phyloP scores from a whole-genome alignment of 2,888 invertebrate genomes.

The Gortyna flavago region DNA sequence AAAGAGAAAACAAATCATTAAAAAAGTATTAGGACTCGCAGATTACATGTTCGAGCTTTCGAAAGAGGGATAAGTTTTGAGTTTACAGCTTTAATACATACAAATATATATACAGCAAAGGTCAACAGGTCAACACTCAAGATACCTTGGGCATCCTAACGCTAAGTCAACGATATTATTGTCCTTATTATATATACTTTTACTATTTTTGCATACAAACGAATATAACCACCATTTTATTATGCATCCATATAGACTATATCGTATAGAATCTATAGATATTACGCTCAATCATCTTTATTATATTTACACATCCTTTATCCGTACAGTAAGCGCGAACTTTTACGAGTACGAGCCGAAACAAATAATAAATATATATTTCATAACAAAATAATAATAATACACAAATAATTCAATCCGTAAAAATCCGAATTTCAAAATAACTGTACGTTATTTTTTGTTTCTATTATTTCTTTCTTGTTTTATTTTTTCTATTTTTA shows the following conservation, averaged over 20 bases:
- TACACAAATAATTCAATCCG: slow-evolving; percentile 77
- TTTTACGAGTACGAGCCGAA: slow-evolving; percentile 70
- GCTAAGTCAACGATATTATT: slow-evolving; percentile 86
- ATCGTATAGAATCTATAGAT: slow-evolving; percentile 79
- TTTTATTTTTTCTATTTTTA: slow-evolving; percentile 76
- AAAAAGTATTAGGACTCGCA: slow-evolving; percentile 75
- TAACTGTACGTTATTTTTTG: slow-evolving; percentile 72
- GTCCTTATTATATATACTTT: slow-evolving; percentile 87
- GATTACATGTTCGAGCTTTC: slow-evolving; percentile 71
- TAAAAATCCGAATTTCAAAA: slow-evolving; percentile 76
- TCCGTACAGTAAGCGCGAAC: slow-evolving; percentile 82
- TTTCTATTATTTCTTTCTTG: slow-evolving; percentile 72
- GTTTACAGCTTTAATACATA: slow-evolving; percentile 83
- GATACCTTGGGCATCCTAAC: slow-evolving; percentile 89
- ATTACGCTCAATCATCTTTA: slow-evolving; percentile 78
- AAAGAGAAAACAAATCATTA: slow-evolving; percentile 37
- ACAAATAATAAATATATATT: slow-evolving; percentile 67
- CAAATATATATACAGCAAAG: slow-evolving; percentile 77
- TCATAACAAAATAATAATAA: slow-evolving; percentile 63
- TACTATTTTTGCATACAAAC: slow-evolving; percentile 88
- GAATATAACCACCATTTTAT: slow-evolving; percentile 84
- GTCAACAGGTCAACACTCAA: slow-evolving; percentile 87
- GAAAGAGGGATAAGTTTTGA: slow-evolving; percentile 88
- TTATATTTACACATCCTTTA: slow-evolving; percentile 78
- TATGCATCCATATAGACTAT: slow-evolving; percentile 83